These are phyloP conservation scores for Leptodactylus fuscus DNA, from an alignment of 2,113 vertebrate species.

Conservation along the genomic window DNA sequence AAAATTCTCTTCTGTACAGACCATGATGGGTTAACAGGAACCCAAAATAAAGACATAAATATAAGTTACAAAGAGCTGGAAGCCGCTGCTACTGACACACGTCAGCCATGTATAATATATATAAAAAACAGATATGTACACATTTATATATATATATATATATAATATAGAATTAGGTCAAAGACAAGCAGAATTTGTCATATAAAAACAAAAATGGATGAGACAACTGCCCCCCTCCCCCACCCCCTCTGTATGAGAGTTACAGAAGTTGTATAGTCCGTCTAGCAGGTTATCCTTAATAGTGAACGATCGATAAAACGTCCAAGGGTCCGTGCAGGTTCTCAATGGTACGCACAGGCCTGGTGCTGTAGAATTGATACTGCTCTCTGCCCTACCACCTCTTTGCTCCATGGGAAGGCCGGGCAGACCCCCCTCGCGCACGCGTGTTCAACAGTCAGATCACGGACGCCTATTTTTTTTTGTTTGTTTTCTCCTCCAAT, in stretches of 20 bases:
- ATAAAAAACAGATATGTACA: slow-evolving; percentile 86
- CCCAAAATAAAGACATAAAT: slow-evolving; percentile 93
- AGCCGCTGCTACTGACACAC: slow-evolving; percentile 87
- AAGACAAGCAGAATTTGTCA: slow-evolving; percentile 88
- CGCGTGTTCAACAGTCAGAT: slow-evolving; percentile 78
- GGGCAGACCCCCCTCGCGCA: slow-evolving; percentile 78
- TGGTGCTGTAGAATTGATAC: slow-evolving; percentile 62
- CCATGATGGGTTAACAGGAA: slow-evolving; percentile 87
- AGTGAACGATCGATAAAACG: slow-evolving; percentile 88
- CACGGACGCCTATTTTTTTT: slow-evolving; percentile 63
- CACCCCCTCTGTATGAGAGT: slow-evolving; percentile 76
- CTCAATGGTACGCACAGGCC: slow-evolving; percentile 86
- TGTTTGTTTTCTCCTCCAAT: slow-evolving; percentile 63
- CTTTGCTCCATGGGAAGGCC: slow-evolving; percentile 69
- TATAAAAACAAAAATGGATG: slow-evolving; percentile 58
- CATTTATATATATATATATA: slow-evolving; percentile 29
- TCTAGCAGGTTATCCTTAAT: slow-evolving; percentile 88
- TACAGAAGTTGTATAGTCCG: slow-evolving; percentile 86
- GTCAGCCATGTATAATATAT: slow-evolving; percentile 89
- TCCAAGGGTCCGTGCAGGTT: slow-evolving; percentile 90
- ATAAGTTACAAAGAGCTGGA: slow-evolving; percentile 92
- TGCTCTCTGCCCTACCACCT: slow-evolving; percentile 71
- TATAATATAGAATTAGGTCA: slow-evolving; percentile 77
- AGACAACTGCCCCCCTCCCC: slow-evolving; percentile 74
- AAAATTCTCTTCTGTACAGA: slow-evolving; percentile 96